phyloP scores from a whole-genome alignment of 2,888 invertebrate species.

The Meta bourneti region DNA sequence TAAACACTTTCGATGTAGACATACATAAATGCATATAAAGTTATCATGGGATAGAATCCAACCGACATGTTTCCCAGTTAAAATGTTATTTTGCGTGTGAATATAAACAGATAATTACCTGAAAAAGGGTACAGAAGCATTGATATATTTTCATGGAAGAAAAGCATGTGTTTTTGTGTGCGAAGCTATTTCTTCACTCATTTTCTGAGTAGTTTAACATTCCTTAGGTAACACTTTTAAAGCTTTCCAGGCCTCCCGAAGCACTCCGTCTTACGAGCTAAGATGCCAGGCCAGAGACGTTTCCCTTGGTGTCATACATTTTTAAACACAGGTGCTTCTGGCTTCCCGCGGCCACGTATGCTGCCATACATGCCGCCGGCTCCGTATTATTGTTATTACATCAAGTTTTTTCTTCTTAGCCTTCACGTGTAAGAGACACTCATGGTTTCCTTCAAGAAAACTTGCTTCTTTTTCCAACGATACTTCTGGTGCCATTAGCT shows the following conservation, averaged over 20 bases:
- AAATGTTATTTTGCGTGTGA: too few relatives aligned
- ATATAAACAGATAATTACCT: too few relatives aligned
- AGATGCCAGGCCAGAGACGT: slow-evolving; percentile 11
- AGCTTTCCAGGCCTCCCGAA: neutral
- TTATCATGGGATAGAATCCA: too few relatives aligned
- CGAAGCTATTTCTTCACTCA: neutral
- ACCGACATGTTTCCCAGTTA: too few relatives aligned
- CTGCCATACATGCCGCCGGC: neutral
- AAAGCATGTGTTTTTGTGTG: neutral
- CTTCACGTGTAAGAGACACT: slow-evolving; percentile 28
- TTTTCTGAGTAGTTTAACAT: slow-evolving; percentile 19
- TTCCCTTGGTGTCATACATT: slow-evolving; percentile 42
- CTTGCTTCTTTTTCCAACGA: slow-evolving; percentile 12
- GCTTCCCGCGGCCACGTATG: slow-evolving; percentile 4
- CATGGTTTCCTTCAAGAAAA: slow-evolving; percentile 14
- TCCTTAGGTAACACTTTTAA: slow-evolving; percentile 24
- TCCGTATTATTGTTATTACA: slow-evolving; percentile 59
- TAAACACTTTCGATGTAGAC: too few relatives aligned
- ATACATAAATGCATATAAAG: too few relatives aligned
- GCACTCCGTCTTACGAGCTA: slow-evolving; percentile 38
- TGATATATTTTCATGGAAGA: too few relatives aligned
- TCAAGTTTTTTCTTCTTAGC: slow-evolving; percentile 28
- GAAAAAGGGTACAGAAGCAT: too few relatives aligned
- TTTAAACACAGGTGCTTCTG: slow-evolving; percentile 43
- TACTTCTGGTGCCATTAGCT: slow-evolving; percentile 66